Conservation (phyloP, 2,888 invertebrate species). For the Amiota minor region DNA sequence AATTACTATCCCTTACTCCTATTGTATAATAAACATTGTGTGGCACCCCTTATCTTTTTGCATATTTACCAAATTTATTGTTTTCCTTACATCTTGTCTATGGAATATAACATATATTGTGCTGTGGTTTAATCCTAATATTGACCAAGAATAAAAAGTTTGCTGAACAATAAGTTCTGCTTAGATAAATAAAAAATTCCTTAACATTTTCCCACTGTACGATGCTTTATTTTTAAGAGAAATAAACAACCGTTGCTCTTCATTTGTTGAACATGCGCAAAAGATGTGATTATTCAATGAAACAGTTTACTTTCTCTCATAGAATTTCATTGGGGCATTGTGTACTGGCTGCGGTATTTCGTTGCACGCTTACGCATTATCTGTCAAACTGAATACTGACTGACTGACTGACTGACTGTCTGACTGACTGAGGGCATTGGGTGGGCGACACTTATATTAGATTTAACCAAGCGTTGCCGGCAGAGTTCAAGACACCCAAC, state of each 20-base stretch:
- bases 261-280: conserved; percentile 28
- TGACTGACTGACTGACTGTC: background rate
- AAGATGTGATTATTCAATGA: background rate
- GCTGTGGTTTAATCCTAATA: too few relatives aligned
- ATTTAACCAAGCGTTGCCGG: background rate
- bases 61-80: background rate
- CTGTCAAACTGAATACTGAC: background rate
- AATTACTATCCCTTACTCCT: too few relatives aligned
- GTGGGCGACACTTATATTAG: background rate
- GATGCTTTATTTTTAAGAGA: background rate
- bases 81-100: background rate
- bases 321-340: conserved; percentile 1
- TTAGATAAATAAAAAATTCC: background rate
- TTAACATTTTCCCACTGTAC: background rate
- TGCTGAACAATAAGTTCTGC: too few relatives aligned
- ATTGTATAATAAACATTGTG: too few relatives aligned
- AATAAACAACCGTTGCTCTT: conserved; percentile 3
- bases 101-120: too few relatives aligned
- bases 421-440: background rate
- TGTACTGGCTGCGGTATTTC: conserved; percentile 32
- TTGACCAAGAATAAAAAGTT: too few relatives aligned
- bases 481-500: conserved; percentile 1
- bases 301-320: background rate
- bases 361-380: conserved; percentile 50
- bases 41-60: background rate